These are phyloP conservation scores for Tetropium fuscum DNA, from an alignment of 2,888 invertebrate species.

Conservation along the genomic window DNA sequence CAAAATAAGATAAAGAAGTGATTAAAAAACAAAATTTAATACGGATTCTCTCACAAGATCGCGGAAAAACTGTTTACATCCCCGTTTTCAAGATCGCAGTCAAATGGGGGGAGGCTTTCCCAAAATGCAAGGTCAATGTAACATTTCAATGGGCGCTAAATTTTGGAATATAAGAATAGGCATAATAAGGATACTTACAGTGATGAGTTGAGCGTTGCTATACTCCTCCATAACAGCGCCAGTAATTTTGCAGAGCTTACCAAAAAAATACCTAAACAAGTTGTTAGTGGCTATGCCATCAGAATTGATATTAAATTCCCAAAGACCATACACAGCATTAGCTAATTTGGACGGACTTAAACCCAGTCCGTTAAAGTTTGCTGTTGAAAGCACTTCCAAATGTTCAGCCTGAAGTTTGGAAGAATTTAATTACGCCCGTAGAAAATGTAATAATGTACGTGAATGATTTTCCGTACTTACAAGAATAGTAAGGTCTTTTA, in stretches of 20 bases:
- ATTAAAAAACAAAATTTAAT: no score
- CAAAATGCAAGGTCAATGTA: background rate
- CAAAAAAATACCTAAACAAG: constrained; percentile 46
- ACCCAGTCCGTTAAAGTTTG: constrained; percentile 23
- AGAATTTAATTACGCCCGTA: no score
- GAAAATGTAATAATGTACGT: background rate
- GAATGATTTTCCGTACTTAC: constrained; percentile 18
- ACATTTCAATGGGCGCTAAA: constrained; percentile 4
- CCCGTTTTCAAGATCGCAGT: no score
- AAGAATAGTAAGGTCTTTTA: constrained; percentile 22
- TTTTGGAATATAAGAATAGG: constrained; percentile 9
- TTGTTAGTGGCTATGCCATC: constrained; percentile 38
- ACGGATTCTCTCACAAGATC: no score
- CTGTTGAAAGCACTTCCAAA: constrained; percentile 31
- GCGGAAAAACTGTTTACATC: no score
- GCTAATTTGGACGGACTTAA: constrained; percentile 25
- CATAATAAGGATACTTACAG: no score
- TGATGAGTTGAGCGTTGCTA: constrained; percentile 34
- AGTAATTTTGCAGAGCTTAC: constrained; percentile 47
- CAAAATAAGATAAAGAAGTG: no score
- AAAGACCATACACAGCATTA: constrained; percentile 27
- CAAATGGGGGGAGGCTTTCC: no score
- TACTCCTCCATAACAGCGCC: constrained; percentile 33
- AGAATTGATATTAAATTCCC: constrained; percentile 27
- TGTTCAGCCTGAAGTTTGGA: constrained; percentile 38